phyloP scores from a whole-genome alignment of 1,140 invertebrate species.

The Argopecten irradians region DNA sequence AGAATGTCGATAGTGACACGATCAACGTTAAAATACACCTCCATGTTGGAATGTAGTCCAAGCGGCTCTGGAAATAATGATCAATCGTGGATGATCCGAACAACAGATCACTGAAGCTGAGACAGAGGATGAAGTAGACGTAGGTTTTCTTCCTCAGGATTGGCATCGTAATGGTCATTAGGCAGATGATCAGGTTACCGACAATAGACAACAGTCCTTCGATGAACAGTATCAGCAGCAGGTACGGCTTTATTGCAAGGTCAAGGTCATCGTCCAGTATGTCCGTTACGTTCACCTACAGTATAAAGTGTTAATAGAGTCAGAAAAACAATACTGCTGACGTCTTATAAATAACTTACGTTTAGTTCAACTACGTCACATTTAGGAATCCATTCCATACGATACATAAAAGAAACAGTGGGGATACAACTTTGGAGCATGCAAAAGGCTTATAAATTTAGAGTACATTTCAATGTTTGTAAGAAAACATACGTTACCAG shows the following conservation, averaged over 20 bases:
- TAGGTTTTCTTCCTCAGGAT: neutral
- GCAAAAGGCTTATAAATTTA: too few relatives aligned
- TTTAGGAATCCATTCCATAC: too few relatives aligned
- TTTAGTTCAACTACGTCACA: too few relatives aligned
- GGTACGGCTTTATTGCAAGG: neutral
- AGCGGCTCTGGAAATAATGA: neutral
- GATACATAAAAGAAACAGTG: too few relatives aligned
- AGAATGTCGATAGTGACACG: neutral
- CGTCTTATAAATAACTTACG: too few relatives aligned
- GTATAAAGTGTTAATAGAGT: too few relatives aligned
- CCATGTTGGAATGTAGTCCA: neutral
- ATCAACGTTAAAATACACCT: neutral
- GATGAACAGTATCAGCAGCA: neutral
- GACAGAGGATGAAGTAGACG: neutral
- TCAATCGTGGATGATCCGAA: neutral
- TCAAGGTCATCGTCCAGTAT: neutral
- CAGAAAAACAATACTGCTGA: too few relatives aligned
- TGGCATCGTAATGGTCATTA: slow-evolving; percentile 13
- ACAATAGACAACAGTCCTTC: neutral
- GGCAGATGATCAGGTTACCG: neutral
- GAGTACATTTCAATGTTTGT: too few relatives aligned
- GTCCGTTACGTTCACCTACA: too few relatives aligned
- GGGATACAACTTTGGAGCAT: too few relatives aligned
- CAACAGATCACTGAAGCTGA: neutral
- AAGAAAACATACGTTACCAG: too few relatives aligned